Evolutionary conservation across 64 coral and sea anemone species (phyloP), one percentile per base, ranked within the genome.

Genomic region (Dendrophyllia cribrosa): DNA sequence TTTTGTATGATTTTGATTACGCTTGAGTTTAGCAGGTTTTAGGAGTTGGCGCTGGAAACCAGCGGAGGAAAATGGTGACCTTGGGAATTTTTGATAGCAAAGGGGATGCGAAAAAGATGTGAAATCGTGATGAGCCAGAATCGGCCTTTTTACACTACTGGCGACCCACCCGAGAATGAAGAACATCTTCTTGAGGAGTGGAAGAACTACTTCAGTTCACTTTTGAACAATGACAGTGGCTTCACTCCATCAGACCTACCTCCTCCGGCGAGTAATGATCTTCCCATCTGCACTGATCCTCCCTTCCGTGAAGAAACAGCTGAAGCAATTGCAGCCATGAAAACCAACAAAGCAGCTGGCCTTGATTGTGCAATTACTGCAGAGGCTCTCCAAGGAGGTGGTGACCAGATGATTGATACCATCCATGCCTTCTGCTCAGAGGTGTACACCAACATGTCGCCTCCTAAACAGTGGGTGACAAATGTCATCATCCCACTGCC

Each of bases 401-500:
- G 44, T 43, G n/a, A 85, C 56, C 81, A 55, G 21, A 85, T 85
- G 56, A 61, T 63, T 25, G 81, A 85, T 24, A 61, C 60, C 1
- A 85, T 85, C 24, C 56, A 85, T 46, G 24, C 56, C 45, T 65
- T 85, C 24, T 85, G 62, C 81, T 48, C 16, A 25, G 62, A 85
- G 51, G 43, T 70, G n/a, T 66, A 86, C 34, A 51, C 44, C 51
- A 7, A 5, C 0, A 21, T 70, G 15, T 11, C 21, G 4, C 60
- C 83, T 16, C 83, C 83, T 14, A 22, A 26, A 16, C 52, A 58
- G 23, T 79, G 88, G 88, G 60, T 61, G 74, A 82, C 78, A 70
- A 81, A 76, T 43, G 77, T 58, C 69, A 79, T 90, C 79, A 65
- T 90, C 11, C 76, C 88, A 81, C 66, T 92, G 49, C 69, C 89